Conservation (phyloP, 1,140 invertebrate species). For the Alviniconcha marisindica region DNA sequence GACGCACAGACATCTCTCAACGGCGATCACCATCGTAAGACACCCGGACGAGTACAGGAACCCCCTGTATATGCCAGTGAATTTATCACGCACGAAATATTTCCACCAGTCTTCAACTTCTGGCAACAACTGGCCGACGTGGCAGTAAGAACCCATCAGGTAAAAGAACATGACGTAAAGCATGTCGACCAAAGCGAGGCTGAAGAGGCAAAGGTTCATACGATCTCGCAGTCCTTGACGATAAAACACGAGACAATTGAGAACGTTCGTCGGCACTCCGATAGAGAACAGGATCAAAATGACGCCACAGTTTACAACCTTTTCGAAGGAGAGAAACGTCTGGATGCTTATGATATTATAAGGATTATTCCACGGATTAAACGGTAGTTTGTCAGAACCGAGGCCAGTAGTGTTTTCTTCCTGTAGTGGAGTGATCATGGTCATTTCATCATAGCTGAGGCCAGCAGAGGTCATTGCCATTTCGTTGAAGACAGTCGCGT, state of each 20-base stretch:
- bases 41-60: slow-evolving; percentile 25
- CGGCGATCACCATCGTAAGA: slow-evolving; percentile 11
- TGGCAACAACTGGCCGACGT: background rate
- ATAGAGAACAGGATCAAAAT: background rate
- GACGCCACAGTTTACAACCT: background rate
- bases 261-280: background rate
- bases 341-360: background rate
- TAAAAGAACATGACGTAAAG: background rate
- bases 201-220: slow-evolving; percentile 28
- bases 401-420: too few species aligned
- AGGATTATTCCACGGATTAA: slow-evolving; percentile 4
- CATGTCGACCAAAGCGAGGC: slow-evolving; percentile 10
- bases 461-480: too few species aligned
- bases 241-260: slow-evolving; percentile 14
- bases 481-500: too few species aligned
- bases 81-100: slow-evolving; percentile 12
- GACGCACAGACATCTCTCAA: slow-evolving; percentile 21
- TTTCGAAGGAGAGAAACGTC: background rate
- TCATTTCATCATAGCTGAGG: too few species aligned
- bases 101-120: slow-evolving; percentile 17
- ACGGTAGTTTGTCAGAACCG: too few species aligned
- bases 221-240: slow-evolving; percentile 21
- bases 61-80: background rate
- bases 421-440: too few species aligned
- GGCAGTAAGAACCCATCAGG: background rate